A percentile compares a stretch with the other conserved stretches of the same genome.
Conservation (phyloP, 2,888 invertebrate species). For the Pterostichus niger region DNA sequence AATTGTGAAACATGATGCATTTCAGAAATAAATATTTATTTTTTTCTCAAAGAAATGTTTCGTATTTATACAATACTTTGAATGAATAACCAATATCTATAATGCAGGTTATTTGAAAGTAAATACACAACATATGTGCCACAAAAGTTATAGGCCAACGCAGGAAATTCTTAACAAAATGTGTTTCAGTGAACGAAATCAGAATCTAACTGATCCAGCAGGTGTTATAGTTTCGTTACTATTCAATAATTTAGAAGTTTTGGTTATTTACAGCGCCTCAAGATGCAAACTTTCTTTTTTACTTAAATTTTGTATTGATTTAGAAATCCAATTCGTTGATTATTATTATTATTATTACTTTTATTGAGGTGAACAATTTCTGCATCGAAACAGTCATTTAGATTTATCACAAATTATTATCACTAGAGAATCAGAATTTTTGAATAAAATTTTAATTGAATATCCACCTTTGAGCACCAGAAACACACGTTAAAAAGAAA, state of each 20-base stretch:
- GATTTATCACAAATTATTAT: constrained; percentile 63
- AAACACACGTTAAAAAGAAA: constrained; percentile 37
- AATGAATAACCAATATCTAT: constrained; percentile 29
- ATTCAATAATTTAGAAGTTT: constrained; percentile 52
- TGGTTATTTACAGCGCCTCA: constrained; percentile 48
- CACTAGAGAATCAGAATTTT: constrained; percentile 55
- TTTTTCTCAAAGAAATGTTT: constrained; percentile 45
- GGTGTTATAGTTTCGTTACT: constrained; percentile 28
- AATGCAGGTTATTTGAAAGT: background rate
- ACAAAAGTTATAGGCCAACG: constrained; percentile 57
- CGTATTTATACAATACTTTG: constrained; percentile 40
- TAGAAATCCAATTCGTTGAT: constrained; percentile 63
- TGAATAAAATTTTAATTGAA: constrained; percentile 14
- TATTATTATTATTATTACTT: background rate
- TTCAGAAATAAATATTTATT: constrained; percentile 57
- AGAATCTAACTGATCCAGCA: constrained; percentile 24
- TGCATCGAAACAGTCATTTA: constrained; percentile 47
- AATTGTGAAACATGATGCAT: constrained; percentile 9
- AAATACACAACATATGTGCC: constrained; percentile 40
- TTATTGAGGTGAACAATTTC: constrained; percentile 59
- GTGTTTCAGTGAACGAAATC: background rate
- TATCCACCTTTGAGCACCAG: constrained; percentile 48
- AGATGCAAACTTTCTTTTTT: constrained; percentile 64
- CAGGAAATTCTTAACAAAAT: constrained; percentile 33
- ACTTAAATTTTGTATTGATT: constrained; percentile 44